Conservation (phyloP, 1,140 invertebrate species). For the Zaprionus ornatus region DNA sequence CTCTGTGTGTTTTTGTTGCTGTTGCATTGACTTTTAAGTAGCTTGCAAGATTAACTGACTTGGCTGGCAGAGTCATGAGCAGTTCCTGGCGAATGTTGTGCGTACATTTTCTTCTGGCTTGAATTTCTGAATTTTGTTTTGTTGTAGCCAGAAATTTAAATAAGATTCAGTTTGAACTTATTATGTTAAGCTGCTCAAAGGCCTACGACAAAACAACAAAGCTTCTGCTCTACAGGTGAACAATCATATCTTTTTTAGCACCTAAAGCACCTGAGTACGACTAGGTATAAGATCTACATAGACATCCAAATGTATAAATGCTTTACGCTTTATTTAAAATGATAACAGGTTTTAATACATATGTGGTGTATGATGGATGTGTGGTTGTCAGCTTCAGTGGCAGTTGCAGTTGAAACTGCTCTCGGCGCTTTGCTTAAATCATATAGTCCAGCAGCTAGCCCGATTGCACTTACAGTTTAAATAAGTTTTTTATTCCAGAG, state of each 20-base stretch:
- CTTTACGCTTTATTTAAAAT: background rate
- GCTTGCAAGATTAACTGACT: constrained; percentile 74
- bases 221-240: constrained; percentile 10
- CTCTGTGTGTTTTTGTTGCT: constrained; percentile 65
- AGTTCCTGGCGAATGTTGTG: constrained; percentile 19
- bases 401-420: constrained; percentile 1
- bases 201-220: constrained; percentile 26
- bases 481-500: constrained; percentile 26
- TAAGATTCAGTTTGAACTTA: constrained; percentile 75
- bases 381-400: constrained; percentile 6
- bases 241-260: background rate
- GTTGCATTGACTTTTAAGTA: constrained; percentile 77
- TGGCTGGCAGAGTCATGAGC: constrained; percentile 29
- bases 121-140: constrained; percentile 36
- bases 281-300: background rate
- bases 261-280: background rate
- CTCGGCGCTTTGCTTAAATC: constrained; percentile 20
- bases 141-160: constrained; percentile 61
- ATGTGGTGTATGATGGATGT: constrained; percentile 24
- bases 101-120: constrained; percentile 16
- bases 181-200: constrained; percentile 67
- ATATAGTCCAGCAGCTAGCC: constrained; percentile 22
- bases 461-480: constrained; percentile 35
- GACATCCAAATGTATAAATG: background rate
- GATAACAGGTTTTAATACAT: background rate